Evolutionary conservation across 2,888 invertebrate genomes (phyloP), one percentile per base, ranked within the genome.

Genomic region (Leucoptera coffeella): DNA sequence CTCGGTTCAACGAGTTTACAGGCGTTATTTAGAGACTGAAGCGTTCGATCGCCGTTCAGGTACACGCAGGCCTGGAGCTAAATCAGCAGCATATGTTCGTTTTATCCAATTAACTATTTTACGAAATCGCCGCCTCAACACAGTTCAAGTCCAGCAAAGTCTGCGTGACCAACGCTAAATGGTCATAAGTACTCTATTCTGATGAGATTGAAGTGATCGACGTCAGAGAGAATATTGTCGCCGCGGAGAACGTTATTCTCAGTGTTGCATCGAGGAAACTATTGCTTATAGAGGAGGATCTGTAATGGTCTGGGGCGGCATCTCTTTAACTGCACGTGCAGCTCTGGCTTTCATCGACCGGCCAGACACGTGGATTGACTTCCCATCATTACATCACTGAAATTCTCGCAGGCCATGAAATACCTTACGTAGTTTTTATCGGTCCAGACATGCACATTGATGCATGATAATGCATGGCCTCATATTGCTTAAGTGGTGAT

Each of bases 241-340:
- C n/a, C n/a, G n/a, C n/a, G n/a, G n/a, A n/a, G n/a, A 17, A 17
- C 17, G 17, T 17, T 17, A 17, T 17, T 17, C 17, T 17, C 17
- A 17, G n/a, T n/a, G n/a, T n/a, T n/a, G n/a, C n/a, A n/a, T n/a
- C n/a, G n/a, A n/a, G n/a, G n/a, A n/a, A n/a, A 17, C 17, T 17
- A 8, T 17, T 17, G 24, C 12, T 10, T 15, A 26, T 11, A 9
- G 22, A 26, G 5, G 14, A 10, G 29, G 14, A 17, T 20, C 20
- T 4, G 15, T 10, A 23, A 21, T 7, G 30, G 10, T 32, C 11
- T 15, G 17, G 17, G 17, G 17, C 17, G 17, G 17, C 17, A 17
- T 17, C 17, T 17, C 17, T 6, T n/a, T n/a, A n/a, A n/a, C n/a
- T n/a, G n/a, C n/a, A n/a, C n/a, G n/a, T n/a, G n/a, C n/a, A n/a